phyloP scores from a whole-genome alignment of 92 coral and sea anemone genomes.

The Blastomussa wellsi region DNA sequence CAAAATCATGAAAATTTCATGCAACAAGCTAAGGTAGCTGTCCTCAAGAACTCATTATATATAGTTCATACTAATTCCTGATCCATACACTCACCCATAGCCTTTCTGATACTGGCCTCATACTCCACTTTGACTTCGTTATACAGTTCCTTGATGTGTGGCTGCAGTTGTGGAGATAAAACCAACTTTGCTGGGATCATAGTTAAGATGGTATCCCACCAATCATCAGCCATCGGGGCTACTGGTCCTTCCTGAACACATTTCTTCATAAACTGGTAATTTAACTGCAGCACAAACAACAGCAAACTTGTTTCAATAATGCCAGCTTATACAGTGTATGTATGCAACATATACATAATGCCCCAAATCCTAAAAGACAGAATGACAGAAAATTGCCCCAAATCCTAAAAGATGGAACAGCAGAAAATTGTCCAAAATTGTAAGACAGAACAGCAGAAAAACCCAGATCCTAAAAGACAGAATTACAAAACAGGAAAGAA shows the following conservation, averaged over 20 bases:
- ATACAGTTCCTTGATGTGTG: conserved; percentile 82
- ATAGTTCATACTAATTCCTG: neutral
- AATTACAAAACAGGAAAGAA: too few species aligned
- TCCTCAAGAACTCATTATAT: too few species aligned
- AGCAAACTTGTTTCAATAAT: neutral
- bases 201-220: conserved; percentile 92
- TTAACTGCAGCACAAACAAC: conserved; percentile 56
- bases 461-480: too few species aligned
- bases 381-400: too few species aligned
- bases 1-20: too few species aligned
- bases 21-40: too few species aligned
- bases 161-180: conserved; percentile 84
- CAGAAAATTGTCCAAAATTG: too few species aligned
- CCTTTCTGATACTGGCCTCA: conserved; percentile 98
- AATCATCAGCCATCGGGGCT: conserved; percentile 96
- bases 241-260: conserved; percentile 99
- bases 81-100: conserved; percentile 73
- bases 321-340: too few species aligned
- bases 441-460: too few species aligned
- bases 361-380: too few species aligned
- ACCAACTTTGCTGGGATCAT: conserved; percentile 96
- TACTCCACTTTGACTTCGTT: conserved; percentile 87
- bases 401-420: too few species aligned
- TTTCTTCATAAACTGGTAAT: conserved; percentile 96
- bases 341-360: too few species aligned